Percentiles rank a stretch among this genome's conserved stretches.
Evolutionary conservation across 1,140 invertebrate genomes (phyloP).

Genomic region (Marisa cornuarietis): DNA sequence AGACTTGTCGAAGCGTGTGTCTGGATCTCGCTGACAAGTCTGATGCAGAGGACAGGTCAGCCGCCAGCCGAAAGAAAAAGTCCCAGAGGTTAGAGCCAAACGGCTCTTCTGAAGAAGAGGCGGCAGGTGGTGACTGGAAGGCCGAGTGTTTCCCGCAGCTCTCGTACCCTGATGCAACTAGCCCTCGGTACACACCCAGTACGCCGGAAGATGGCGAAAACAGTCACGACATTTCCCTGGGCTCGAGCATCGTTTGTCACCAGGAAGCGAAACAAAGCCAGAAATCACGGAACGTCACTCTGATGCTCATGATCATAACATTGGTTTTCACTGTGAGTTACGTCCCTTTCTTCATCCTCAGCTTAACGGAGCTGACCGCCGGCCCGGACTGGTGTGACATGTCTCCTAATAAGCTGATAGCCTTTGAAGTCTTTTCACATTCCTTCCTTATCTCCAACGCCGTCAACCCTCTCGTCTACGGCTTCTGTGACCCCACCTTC

Average conservation of each 20-base stretch:
- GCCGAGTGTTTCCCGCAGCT: no score
- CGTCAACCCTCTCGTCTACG: constrained; percentile 43
- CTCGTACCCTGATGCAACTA: no score
- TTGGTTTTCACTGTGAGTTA: constrained; percentile 27
- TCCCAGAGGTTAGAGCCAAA: no score
- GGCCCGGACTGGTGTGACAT: neutral
- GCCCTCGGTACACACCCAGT: no score
- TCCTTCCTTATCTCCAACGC: constrained; percentile 42
- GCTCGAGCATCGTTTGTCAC: neutral
- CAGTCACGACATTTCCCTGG: no score
- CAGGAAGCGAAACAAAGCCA: constrained; percentile 5
- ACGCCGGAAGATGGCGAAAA: no score
- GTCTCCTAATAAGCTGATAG: neutral
- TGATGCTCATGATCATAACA: constrained; percentile 23
- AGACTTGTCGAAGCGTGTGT: no score
- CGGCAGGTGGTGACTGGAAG: no score
- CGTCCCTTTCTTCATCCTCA: constrained; percentile 21
- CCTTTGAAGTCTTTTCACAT: constrained; percentile 29
- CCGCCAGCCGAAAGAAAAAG: no score
- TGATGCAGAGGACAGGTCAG: no score
- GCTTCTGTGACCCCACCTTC: constrained; percentile 39
- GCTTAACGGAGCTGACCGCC: neutral
- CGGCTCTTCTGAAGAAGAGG: no score
- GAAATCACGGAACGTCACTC: constrained; percentile 16
- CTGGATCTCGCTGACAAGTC: no score